Base-by-base conservation (phyloP, 2,888 invertebrate genomes). In the Altica lythri region DNA sequence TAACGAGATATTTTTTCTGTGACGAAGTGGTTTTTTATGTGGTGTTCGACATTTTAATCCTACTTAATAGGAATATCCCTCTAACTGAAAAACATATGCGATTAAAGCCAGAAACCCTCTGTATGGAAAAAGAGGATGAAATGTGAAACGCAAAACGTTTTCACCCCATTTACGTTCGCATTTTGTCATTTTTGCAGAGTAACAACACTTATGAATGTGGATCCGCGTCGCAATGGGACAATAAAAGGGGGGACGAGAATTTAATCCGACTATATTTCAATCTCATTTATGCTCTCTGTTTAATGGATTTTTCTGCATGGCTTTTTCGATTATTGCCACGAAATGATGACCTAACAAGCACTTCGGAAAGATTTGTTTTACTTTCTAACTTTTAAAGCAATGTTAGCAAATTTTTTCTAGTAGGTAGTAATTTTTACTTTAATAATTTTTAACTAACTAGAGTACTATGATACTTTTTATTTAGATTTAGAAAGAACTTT, bases 121-220 rank as follows among this genome's bases (percentile, higher is more conserved):
- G 46, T 59, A 47, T 52, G 55, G 53, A 51, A 55, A 55, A 61
- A n/a, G 55, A 59, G 61, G 61, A 61, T 60, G 51, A 53, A 60
- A 60, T 49, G 47, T 57, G 55, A 55, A 60, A 61, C 43, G 47
- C 59, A 53, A 40, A 57, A 54, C 50, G 57, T 70, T 72, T 71
- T 68, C 69, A 69, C 70, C 68, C 70, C 69, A 72, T 73, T 72
- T 72, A 70, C 68, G 69, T 71, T 70, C 69, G 61, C 66, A 63
- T 71, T 71, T 71, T 72, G 71, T 72, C 70, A 70, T 72, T 73
- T 71, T 72, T 68, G 68, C 57, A 69, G 69, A 71, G 69, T 69
- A 67, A 70, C 69, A 71, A 68, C 69, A 67, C 68, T 68, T 70
- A 68, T 57, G 57, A 53, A 55, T 57, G 53, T 43, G 59, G 55